Percentiles rank a stretch among this genome's conserved stretches.
Evolutionary conservation across 2,113 vertebrate species (phyloP).

Genomic region (Butastur rufipennis): DNA sequence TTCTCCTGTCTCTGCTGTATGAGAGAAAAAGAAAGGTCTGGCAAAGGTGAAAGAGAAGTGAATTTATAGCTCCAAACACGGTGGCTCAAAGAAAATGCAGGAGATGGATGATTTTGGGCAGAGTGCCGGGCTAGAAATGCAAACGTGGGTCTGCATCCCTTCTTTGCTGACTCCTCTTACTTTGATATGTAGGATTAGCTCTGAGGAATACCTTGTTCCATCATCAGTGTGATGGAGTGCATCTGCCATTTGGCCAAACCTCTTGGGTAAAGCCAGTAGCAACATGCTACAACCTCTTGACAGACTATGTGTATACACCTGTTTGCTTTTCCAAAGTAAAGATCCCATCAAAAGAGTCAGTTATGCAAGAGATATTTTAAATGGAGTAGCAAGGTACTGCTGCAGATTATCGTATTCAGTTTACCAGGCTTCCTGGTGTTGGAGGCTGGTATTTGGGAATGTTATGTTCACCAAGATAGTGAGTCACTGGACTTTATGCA

Average conservation of each 20-base stretch:
- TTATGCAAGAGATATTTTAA: neutral
- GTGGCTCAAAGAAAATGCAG: neutral
- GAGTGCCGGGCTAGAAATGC: neutral
- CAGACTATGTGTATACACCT: neutral
- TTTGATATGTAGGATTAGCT: neutral
- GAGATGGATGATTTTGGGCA: neutral
- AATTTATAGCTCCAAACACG: neutral
- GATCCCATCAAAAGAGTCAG: neutral
- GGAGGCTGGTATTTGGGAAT: neutral
- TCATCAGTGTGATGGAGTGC: neutral
- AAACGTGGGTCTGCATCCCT: neutral
- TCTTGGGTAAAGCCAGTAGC: neutral
- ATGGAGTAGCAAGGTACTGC: neutral
- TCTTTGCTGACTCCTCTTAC: neutral
- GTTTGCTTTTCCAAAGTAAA: neutral
- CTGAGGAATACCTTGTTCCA: neutral
- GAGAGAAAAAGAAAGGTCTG: neutral
- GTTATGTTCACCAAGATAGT: neutral
- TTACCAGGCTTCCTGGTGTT: neutral
- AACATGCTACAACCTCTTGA: neutral
- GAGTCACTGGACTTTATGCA: neutral
- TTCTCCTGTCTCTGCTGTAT: neutral
- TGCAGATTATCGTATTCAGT: neutral
- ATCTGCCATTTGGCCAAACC: neutral
- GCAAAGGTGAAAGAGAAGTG: neutral